Evolutionary conservation across 2,888 invertebrate species (phyloP).

Genomic region (Oscheius sp.): DNA sequence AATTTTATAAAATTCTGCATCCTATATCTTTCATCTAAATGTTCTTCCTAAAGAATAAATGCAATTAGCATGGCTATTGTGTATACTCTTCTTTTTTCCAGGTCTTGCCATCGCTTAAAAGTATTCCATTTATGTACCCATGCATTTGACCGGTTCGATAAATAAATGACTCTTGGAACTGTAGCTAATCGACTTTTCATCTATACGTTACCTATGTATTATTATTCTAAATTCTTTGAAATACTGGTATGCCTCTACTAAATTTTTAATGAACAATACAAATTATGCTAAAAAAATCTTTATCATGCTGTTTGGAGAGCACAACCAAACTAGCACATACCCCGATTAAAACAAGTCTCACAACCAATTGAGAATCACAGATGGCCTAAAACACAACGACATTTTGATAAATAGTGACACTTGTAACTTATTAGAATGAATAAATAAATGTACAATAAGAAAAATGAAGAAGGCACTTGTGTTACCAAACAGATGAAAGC

Average conservation of each 20-base stretch:
- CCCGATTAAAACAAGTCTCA: constrained; percentile 11
- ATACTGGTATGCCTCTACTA: not conserved
- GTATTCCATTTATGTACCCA: constrained; percentile 43
- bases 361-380: constrained; percentile 27
- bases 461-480: constrained; percentile 17
- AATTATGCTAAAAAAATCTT: not conserved
- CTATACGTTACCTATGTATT: not conserved
- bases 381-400: constrained; percentile 28
- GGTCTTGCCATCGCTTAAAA: constrained; percentile 59
- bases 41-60: constrained; percentile 41
- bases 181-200: not conserved
- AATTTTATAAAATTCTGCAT: constrained; percentile 58
- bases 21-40: constrained; percentile 54
- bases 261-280: not conserved
- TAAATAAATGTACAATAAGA: constrained; percentile 6
- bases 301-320: not conserved
- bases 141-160: constrained; percentile 16
- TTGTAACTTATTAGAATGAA: not conserved
- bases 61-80: not conserved
- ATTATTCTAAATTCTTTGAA: not conserved
- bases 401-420: constrained; percentile 8
- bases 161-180: constrained; percentile 4
- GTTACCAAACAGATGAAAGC: constrained; percentile 3
- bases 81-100: constrained; percentile 45
- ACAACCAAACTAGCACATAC: not conserved